A percentile compares a stretch with the other conserved stretches of the same genome.
These are phyloP conservation scores for Trachemys scripta DNA, from an alignment of 2,113 vertebrate species.

Conservation along the genomic window DNA sequence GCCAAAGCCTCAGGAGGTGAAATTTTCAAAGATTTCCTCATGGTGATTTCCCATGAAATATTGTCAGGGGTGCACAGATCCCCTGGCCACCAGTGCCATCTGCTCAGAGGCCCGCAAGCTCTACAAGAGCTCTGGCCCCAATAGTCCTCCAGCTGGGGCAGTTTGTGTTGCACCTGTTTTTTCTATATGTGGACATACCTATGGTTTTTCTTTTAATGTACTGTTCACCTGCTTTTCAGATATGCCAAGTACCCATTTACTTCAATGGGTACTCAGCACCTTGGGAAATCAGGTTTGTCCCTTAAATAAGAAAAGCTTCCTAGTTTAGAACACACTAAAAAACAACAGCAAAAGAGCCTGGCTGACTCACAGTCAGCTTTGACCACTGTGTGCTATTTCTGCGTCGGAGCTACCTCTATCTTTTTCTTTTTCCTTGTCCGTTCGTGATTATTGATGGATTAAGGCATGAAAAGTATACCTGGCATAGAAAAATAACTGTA, in stretches of 20 bases:
- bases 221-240: neutral
- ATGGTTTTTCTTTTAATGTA: neutral
- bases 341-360: neutral
- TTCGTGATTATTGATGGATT: neutral
- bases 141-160: neutral
- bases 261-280: neutral
- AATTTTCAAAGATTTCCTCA: neutral
- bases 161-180: neutral
- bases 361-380: neutral
- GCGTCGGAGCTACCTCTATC: neutral
- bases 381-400: neutral
- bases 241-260: neutral
- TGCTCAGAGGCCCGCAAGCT: neutral
- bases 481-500: constrained; percentile 5
- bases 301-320: neutral
- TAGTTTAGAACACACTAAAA: neutral
- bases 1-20: neutral
- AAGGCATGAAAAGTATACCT: constrained; percentile 31
- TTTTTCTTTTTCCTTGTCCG: neutral
- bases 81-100: neutral
- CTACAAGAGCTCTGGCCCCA: too few species aligned
- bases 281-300: neutral
- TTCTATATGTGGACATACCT: neutral
- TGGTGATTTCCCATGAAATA: too few species aligned
- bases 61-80: neutral